Base-by-base conservation (phyloP, 1,140 invertebrate genomes). In the Drosophila kohkoa region DNA sequence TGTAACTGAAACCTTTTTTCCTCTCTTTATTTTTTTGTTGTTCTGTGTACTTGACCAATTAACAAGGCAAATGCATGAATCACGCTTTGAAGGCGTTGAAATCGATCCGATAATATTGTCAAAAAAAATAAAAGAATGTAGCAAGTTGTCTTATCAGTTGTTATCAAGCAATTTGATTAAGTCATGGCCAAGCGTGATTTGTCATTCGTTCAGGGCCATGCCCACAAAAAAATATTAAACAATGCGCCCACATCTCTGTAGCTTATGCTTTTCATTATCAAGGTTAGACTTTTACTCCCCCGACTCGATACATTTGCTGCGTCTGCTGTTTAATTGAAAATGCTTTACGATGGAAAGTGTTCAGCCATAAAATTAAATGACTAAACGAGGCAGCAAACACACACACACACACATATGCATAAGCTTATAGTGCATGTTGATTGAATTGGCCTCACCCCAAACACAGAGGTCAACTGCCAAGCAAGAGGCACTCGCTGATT, bases 181-280 rank as follows among this genome's bases (percentile, higher is more conserved):
- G 72, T 82, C 81, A 82, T 62, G 57, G 70, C 41, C 82, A 70
- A 54, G 68, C 46, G 46, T 76, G 60, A 76, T 70, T 69, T 59
- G 60, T 69, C 66, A 65, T 64, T 28, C 35, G 20, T 64, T 64
- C 52, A 58, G 8, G 13, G 16, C 72, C 72, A 58, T 57, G 48
- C 57, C 57, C 57, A 62, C 48, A 38, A 38, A 13, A 16, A 16
- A 25, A 25, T 25, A 25, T 25, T 25, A 25, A 25, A 25, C 20
- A 25, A 4, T 25, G 20, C 48, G 16, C 6, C 16, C 6, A 11
- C 25, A 16, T 35, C 28, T 43, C 28, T 45, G 8, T 3, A 49
- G 8, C 41, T 16, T 51, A 58, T 54, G 52, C 20, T 52, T 75
- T 75, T 64, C 67, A 71, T 71, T 63, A 69, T 28, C 58, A 63